These are phyloP conservation scores for Hafferia zeledoni DNA, from an alignment of 2,797 vertebrate genomes.

Conservation along the genomic window DNA sequence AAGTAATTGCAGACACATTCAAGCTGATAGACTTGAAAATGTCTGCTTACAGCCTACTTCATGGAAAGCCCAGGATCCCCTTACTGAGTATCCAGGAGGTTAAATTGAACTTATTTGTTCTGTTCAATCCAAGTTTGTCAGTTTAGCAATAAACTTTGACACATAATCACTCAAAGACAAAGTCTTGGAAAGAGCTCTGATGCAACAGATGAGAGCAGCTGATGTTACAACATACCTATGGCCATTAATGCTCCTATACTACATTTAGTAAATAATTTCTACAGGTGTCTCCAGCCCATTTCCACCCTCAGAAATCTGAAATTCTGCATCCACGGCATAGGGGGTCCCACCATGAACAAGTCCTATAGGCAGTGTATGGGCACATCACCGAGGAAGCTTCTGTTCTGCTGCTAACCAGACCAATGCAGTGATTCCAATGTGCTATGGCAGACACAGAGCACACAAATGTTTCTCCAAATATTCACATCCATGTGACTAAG, in stretches of 20 bases:
- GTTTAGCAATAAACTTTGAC: neutral
- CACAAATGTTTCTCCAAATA: slow-evolving; percentile 27
- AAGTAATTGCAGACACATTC: slow-evolving; percentile 17
- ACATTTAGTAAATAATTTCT: neutral
- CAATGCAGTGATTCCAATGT: neutral
- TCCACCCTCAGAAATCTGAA: neutral
- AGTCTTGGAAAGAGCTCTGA: neutral
- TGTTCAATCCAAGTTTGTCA: neutral
- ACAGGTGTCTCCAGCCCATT: neutral
- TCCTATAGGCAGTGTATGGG: neutral
- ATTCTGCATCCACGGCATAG: neutral
- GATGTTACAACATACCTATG: neutral
- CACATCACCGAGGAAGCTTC: slow-evolving; percentile 31
- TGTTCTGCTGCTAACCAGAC: slow-evolving; percentile 38
- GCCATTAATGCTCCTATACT: neutral
- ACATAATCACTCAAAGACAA: neutral
- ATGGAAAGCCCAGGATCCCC: neutral
- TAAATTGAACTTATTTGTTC: neutral
- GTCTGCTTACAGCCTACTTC: neutral
- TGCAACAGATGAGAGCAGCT: neutral
- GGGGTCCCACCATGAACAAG: neutral
- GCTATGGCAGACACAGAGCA: neutral
- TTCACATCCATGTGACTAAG: neutral
- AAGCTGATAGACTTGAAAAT: neutral
- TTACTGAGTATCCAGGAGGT: neutral